These are phyloP conservation scores for Prietella phreatophila DNA, from an alignment of 2,113 vertebrate genomes.

Conservation along the genomic window DNA sequence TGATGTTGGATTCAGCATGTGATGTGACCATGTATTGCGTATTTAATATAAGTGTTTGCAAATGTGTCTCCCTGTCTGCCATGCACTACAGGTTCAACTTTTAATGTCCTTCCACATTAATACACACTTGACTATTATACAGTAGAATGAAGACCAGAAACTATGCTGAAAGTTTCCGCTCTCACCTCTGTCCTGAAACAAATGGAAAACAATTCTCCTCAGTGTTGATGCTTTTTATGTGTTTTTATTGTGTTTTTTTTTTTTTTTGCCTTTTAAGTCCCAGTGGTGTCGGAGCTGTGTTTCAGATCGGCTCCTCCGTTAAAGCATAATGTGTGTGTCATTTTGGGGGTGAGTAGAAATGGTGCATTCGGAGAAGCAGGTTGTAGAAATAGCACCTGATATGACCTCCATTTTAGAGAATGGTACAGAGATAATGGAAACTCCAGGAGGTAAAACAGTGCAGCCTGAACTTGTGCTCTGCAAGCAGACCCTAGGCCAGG, in stretches of 20 bases:
- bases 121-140: not conserved
- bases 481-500: conserved; percentile 47
- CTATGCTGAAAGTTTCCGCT: not conserved
- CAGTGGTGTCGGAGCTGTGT: conserved; percentile 37
- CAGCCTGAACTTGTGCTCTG: conserved; percentile 47
- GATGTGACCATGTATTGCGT: not conserved
- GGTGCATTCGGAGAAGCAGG: conserved; percentile 69
- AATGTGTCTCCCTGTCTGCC: not conserved
- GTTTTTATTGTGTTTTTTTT: conserved; percentile 26
- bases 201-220: conserved; percentile 5
- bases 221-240: not conserved
- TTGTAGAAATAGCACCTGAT: conserved; percentile 66
- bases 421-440: conserved; percentile 71
- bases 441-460: conserved; percentile 67
- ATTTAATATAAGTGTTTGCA: not conserved
- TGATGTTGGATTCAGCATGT: not conserved
- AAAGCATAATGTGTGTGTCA: conserved; percentile 61
- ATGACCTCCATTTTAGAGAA: conserved; percentile 74
- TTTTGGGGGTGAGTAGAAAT: conserved; percentile 62
- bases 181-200: not conserved
- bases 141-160: not conserved
- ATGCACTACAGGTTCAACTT: not conserved
- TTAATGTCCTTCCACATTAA: not conserved
- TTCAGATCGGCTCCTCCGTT: conserved; percentile 46
- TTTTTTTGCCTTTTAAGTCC: conserved; percentile 41